Evolutionary conservation across 1,140 invertebrate species (phyloP).

Genomic region (Drosophila punjabiensis): DNA sequence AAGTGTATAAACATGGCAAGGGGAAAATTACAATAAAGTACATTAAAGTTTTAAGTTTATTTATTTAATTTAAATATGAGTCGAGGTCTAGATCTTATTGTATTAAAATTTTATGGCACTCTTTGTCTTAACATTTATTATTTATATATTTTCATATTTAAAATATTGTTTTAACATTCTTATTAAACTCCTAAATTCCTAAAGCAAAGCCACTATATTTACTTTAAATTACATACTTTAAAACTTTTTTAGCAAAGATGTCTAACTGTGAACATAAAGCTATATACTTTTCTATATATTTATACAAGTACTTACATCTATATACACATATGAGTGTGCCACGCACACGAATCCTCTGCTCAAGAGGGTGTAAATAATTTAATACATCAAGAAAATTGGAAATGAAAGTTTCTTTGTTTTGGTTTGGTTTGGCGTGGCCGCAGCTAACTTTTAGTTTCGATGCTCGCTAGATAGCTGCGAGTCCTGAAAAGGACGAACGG

Average conservation of each 20-base stretch:
- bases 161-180: no score
- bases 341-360: slow-evolving; percentile 72
- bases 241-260: not conserved
- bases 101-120: no score
- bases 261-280: not conserved
- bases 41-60: not conserved
- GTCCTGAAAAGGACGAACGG: not conserved
- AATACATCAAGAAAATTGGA: slow-evolving; percentile 84
- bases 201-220: not conserved
- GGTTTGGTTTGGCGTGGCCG: slow-evolving; percentile 67
- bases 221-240: not conserved
- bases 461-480: slow-evolving; percentile 39
- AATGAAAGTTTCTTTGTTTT: slow-evolving; percentile 83
- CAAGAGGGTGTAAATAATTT: slow-evolving; percentile 84
- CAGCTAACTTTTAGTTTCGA: slow-evolving; percentile 80
- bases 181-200: not conserved
- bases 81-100: no score
- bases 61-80: not conserved
- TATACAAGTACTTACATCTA: not conserved
- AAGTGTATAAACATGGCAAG: not conserved
- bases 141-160: not conserved
- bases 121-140: not conserved
- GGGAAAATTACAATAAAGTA: not conserved
- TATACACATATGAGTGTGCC: slow-evolving; percentile 18
- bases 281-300: not conserved